These are phyloP conservation scores for Noctilio leporinus DNA, from an alignment of 2,113 vertebrate genomes.

Conservation along the genomic window DNA sequence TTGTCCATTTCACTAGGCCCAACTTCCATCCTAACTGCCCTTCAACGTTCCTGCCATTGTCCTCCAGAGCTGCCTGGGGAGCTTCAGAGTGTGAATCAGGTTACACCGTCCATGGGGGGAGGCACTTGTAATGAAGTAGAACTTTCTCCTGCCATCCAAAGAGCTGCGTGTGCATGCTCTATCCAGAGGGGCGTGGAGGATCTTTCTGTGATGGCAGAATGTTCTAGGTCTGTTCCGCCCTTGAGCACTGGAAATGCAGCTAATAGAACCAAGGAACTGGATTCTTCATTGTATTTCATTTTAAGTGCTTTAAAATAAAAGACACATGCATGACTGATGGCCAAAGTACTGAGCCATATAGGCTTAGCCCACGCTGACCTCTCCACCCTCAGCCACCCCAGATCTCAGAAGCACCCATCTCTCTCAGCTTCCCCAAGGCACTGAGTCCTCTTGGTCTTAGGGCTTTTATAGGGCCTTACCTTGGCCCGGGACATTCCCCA, in stretches of 20 bases:
- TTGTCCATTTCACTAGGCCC: neutral
- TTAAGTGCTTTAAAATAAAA: neutral
- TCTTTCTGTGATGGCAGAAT: neutral
- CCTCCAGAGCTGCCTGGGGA: neutral
- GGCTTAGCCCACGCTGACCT: too few relatives aligned
- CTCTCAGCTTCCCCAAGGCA: neutral
- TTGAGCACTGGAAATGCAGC: neutral
- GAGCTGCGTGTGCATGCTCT: accelerated
- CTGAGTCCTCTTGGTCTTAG: neutral
- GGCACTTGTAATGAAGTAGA: neutral
- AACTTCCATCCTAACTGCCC: neutral
- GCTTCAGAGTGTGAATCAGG: neutral
- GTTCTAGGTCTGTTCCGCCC: neutral
- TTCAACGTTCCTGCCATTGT: neutral
- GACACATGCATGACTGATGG: accelerated
- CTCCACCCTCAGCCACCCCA: neutral
- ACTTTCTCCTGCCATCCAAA: neutral
- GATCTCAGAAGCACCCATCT: too few relatives aligned
- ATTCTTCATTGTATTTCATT: neutral
- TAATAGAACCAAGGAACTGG: neutral
- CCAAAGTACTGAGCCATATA: accelerated
- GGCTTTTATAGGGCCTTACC: neutral
- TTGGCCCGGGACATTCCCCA: neutral
- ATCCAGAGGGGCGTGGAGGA: too few relatives aligned
- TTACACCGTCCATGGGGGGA: too few relatives aligned